Evolutionary conservation across 1,140 invertebrate species (phyloP), one percentile per base, ranked within the genome.

Genomic region (Probaryconus sp.): DNA sequence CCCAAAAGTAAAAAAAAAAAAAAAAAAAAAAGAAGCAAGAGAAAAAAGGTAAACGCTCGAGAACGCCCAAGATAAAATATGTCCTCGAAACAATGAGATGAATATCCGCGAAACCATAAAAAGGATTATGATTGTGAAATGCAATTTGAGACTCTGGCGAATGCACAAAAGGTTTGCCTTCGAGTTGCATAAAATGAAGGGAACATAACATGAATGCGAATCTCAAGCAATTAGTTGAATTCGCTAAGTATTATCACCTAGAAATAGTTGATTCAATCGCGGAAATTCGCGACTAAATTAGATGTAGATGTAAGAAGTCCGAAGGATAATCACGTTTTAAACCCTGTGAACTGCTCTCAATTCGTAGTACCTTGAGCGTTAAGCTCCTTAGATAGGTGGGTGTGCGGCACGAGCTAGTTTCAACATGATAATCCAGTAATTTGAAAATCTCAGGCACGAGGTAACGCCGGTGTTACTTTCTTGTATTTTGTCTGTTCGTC

Each of bases 391-490:
- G 74, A 81, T 79, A 68, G 72, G 60, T 79, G 65, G 72, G 60
- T 37, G 48, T 78, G 79, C 76, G 63, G 26, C 72, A 58, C 72
- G 68, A 80, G 74, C 79, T 72, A 81, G 73, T 79, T 81, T 79
- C 69, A 76, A 69, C 77, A 67, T 63, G 79, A 78, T 83, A 78
- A 83, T 82, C 82, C 71, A 64, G 77, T 79, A 83, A 81, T 83
- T 83, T 82, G 72, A 79, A 83, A 83, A 83, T 83, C 79, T 78
- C 55, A 50, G 38, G 71, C 60, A 60, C 50, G 72, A 79, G 73
- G 68, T 80, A 80, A 74, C 73, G 69, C 73, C 37, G 18, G 38
- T 51, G 60, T 50, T 45, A 63, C 51, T 56, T 53, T 60, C 60
- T 51, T 51, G 45, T 65, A 55, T 68, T 63, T 68, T 56, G 38